Evolutionary conservation across 2,888 invertebrate species (phyloP), one percentile per base, ranked within the genome.

Genomic region (Sarcophaga carnaria): DNA sequence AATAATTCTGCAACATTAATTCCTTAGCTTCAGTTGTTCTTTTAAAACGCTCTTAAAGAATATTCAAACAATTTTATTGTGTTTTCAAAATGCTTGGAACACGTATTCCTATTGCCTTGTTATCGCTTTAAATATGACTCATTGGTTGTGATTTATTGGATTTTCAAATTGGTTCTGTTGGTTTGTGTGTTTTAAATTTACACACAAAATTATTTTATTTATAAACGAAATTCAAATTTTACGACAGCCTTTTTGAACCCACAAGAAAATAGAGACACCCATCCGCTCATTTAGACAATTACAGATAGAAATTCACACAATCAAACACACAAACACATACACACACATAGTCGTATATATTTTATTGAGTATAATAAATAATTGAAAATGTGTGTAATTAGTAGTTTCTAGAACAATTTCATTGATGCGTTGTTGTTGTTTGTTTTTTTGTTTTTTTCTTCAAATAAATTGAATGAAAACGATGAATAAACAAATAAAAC

Each of bases 341-440:
- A 37, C 37, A 37, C 0, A 37, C 2, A 8, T 37, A 37, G 37
- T 37, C 37, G 37, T 8, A 37, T 37, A 37, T 37, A 37, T 37
- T 54, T 54, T 54, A 54, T 54, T 12, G 54, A 14, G 12, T 12
- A 17, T 5, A 22, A 59, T 22, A 80, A 59, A 72, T 49, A 69
- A 67, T 25, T 54, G 10, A 45, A 47, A 22, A 45, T 45, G 25
- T 20, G 54, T 49, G 37, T 66, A 80, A 84, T 76, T 76, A 76
- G 22, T 76, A 76, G 27, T 80, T 84, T 84, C 84, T 84, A 84
- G 84, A 84, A 76, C 80, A 80, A 80, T 84, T 84, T 84, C 74
- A 84, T 84, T 84, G 66, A 80, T 75, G 66, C 64, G 8, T 27
- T 49, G n/a, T 60, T 76, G n/a, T n/a, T 25, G 14, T 37, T 47